Base-by-base conservation (phyloP, 2,797 vertebrate species). In the Bucorvus abyssinicus region DNA sequence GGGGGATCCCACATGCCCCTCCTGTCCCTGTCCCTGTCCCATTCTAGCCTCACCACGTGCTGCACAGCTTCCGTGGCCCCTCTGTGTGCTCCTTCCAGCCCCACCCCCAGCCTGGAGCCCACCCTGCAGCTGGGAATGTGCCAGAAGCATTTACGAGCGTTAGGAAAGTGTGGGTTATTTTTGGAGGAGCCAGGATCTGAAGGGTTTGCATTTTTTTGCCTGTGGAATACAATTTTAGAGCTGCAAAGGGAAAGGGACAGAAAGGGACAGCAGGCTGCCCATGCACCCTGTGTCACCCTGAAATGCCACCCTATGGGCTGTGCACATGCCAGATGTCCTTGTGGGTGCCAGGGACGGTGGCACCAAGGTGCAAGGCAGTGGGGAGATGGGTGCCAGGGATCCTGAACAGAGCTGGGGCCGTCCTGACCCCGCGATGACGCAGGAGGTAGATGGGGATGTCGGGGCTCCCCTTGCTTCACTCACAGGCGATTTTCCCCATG, bases 101-200 rank as follows among this genome's bases (percentile, higher is more conserved):
- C 42, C 81, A n/a, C 10, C 79, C 81, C 57, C 13, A 0, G 1
- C 34, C 34, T 4, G 0, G 44, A 88, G 92, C 86, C 95, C 88
- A 81, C 92, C 93, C 95, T 95, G 89, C 94, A 95, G 94, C 93
- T 96, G 95, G 94, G 91, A 95, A 96, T 94, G 94, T 8, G 30
- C 91, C 94, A 96, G 88, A 95, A 96, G 85, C 93, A 91, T 96
- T 95, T 96, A 96, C 1, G 36, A 94, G 91, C 5, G 2, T 93
- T 93, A 94, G 86, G 95, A 90, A 93, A 91, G 91, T 16, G 1
- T 3, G 45, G 53, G 95, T 91, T 96, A 95, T 94, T 96, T 94
- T 94, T 91, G 85, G 96, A 94, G 45, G 82, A 92, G 81, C 56
- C 8, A 2, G 69, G 87, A 91, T 94, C 69, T 83, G 80, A 94